Evolutionary conservation across 2,888 invertebrate genomes (phyloP).

Genomic region (Microchrysa polita): DNA sequence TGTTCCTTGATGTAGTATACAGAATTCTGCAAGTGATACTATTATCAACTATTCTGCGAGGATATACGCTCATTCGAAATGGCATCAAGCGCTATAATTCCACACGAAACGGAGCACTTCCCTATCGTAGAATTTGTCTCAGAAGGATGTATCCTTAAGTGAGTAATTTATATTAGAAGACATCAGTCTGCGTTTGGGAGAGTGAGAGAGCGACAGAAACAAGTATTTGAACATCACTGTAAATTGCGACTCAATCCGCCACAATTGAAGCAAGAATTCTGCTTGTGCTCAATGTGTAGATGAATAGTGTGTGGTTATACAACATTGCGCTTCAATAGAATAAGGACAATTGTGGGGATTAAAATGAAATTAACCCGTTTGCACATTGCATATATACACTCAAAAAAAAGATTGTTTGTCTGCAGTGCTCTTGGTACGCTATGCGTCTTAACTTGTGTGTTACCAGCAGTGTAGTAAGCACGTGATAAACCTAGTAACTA

Average conservation of each 20-base stretch:
- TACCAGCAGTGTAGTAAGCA: no score
- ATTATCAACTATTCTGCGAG: slow-evolving; percentile 34
- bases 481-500: no score
- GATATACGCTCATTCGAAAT: slow-evolving; percentile 6
- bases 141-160: slow-evolving; percentile 50
- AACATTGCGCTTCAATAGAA: neutral
- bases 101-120: neutral
- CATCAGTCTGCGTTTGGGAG: slow-evolving; percentile 45
- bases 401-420: no score
- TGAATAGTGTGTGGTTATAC: neutral
- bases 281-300: slow-evolving; percentile 27
- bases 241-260: slow-evolving; percentile 49
- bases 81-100: slow-evolving; percentile 12
- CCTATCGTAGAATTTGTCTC: slow-evolving; percentile 27
- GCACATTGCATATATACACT: neutral
- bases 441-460: no score
- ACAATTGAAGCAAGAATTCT: slow-evolving; percentile 40
- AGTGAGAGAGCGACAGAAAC: slow-evolving; percentile 37
- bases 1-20: neutral
- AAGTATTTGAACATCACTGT: slow-evolving; percentile 49
- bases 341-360: no score
- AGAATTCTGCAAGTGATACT: slow-evolving; percentile 25
- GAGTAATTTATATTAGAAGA: slow-evolving; percentile 51
- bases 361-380: no score
- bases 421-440: no score